Evolutionary conservation across 2,113 vertebrate species (phyloP), one percentile per base, ranked within the genome.

Genomic region (Cheirogaleus medius): DNA sequence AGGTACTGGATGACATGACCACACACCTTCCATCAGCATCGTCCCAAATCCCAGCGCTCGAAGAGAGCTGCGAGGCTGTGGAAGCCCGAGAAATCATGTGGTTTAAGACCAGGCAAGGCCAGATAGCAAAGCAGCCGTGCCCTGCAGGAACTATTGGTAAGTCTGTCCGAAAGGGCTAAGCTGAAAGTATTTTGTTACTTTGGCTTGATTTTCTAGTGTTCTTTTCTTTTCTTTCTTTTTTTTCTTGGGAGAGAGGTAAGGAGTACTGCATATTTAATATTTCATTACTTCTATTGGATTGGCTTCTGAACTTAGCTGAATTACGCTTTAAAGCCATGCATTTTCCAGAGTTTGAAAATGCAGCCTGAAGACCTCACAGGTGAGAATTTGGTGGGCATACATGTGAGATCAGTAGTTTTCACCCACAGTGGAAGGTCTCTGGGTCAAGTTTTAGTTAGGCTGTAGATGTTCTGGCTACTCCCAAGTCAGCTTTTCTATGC

Each of bases 41-140:
- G 1, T 99, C 99, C 91, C 99, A 99, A 93, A 97, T 99, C n/a
- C 99, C 99, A 0, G 98, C 99, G 0, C 87, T 98, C 0, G 99
- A 99, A 0, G 99, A 99, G 96, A 99, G 99, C 98, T 99, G 99
- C 42, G 99, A 98, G 66, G 99, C 99, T 0, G 13, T 99, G 96
- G 99, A 99, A 93, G 99, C 99, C 95, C 98, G 99, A 0, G 99
- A 99, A 47, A 99, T 99, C 39, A 98, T 98, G 98, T 99, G 99
- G 99, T 99, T 99, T n/a, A 99, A 99, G 88, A 99, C 99, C 1
- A 99, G 99, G 14, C 99, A 99, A 98, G 99, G 99, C 9, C 98
- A 99, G 78, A 86, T 99, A 78, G 99, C 99, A 0, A 99, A 99
- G 97, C 99, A 99, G 97, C 99, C 99, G 0, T 99, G 99, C 96